Evolutionary conservation across 2,797 vertebrate species (phyloP).

Genomic region (Microchirus variegatus): DNA sequence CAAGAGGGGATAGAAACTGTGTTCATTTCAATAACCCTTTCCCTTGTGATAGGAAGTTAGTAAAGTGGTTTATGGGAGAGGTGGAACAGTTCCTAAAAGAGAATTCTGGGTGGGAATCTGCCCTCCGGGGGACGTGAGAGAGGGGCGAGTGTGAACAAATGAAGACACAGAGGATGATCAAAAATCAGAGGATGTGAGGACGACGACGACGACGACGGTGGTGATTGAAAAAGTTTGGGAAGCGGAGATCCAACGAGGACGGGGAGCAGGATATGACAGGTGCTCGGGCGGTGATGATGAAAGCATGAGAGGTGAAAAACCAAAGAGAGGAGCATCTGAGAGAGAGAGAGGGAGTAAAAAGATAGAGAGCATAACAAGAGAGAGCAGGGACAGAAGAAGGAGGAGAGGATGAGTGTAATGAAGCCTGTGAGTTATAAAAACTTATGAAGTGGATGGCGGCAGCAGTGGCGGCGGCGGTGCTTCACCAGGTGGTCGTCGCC

Average conservation of each 20-base stretch:
- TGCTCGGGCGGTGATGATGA: slow-evolving; percentile 18
- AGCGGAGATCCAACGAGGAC: slow-evolving; percentile 19
- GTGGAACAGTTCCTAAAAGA: slow-evolving; percentile 26
- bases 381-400: slow-evolving; percentile 18
- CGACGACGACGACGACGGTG: not conserved
- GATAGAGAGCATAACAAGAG: slow-evolving; percentile 8
- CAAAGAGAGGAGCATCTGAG: slow-evolving; percentile 32
- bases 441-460: slow-evolving; percentile 23
- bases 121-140: slow-evolving; percentile 40
- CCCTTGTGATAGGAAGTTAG: slow-evolving; percentile 40
- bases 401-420: slow-evolving; percentile 12
- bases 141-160: slow-evolving; percentile 49
- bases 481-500: slow-evolving; percentile 34
- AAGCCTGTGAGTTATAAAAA: slow-evolving; percentile 25
- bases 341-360: slow-evolving; percentile 10
- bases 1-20: too few relatives aligned
- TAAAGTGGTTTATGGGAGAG: slow-evolving; percentile 13
- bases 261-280: slow-evolving; percentile 20
- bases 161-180: slow-evolving; percentile 43
- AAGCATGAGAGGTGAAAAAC: slow-evolving; percentile 38
- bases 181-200: slow-evolving; percentile 43
- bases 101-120: slow-evolving; percentile 26
- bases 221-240: slow-evolving; percentile 20
- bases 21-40: slow-evolving; percentile 64
- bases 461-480: slow-evolving; percentile 38